Evolutionary conservation across 2,113 vertebrate species (phyloP), one percentile per base, ranked within the genome.

Genomic region (Emberiza fucata): DNA sequence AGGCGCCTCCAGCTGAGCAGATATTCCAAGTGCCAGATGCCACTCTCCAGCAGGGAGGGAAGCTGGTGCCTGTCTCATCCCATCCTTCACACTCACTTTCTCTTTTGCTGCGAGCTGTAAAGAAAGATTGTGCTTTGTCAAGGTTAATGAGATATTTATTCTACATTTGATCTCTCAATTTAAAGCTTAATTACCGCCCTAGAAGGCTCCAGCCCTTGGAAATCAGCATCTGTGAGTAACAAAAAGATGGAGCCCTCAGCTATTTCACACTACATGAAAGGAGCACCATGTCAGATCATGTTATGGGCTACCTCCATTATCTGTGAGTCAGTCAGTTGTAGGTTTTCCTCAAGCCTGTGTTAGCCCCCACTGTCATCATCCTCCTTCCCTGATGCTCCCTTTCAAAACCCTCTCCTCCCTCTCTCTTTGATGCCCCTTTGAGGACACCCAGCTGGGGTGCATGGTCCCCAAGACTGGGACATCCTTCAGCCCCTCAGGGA

Each of bases 121-220:
- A 83, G 90, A 86, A 83, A 80, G 42, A 73, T 6, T 47, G 23
- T 69, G 71, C 82, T 86, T 73, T 78, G 68, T 88, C 56, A 94
- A 39, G 29, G 39, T 81, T 95, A 94, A 86, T 81, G 53, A 81
- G 65, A 69, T 77, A 90, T 76, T 73, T 94, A 94, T 91, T 91
- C 65, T 89, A 64, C n/a, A 60, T 94, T 82, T 84, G 77, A 81
- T 84, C 48, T 85, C 57, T 89, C 47, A 0, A 45, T 78, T 94
- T 91, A 92, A 86, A 91, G 47, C 70, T 85, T 91, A 95, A 92
- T 95, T 92, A 91, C 71, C 76, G 54, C 70, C 45, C 70, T 92
- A 69, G 78, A 82, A 87, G 73, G n/a, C 44, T 91, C n/a, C 10
- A 37, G 84, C 76, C 78, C 42, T 76, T 81, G 48, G 81, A 94